A percentile compares a stretch with the other conserved stretches of the same genome.
These are phyloP conservation scores for Oreonectes daqikongensis DNA, from an alignment of 2,797 vertebrate genomes.

Conservation along the genomic window DNA sequence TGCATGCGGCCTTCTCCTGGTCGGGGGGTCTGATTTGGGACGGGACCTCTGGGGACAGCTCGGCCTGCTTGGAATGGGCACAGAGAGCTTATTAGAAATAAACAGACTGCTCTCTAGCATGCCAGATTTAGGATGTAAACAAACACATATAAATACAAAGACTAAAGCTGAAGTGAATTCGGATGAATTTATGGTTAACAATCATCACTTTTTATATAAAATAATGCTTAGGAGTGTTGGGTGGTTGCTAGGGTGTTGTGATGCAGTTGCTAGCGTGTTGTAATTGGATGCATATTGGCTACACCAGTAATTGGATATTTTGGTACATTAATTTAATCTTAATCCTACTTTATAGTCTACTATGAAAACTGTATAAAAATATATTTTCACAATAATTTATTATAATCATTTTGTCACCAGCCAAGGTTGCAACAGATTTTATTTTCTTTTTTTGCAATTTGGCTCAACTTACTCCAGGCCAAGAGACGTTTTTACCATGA, in stretches of 20 bases:
- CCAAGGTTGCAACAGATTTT: background rate
- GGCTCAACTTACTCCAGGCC: background rate
- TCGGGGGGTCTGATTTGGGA: slow-evolving; percentile 29
- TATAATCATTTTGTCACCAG: background rate
- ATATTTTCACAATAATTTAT: no score
- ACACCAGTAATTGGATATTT: background rate
- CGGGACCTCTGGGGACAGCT: slow-evolving; percentile 24
- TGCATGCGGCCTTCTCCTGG: slow-evolving; percentile 4
- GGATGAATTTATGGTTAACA: slow-evolving; percentile 6
- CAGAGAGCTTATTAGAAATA: slow-evolving; percentile 46
- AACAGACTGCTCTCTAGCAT: slow-evolving; percentile 46
- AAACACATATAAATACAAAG: slow-evolving; percentile 33
- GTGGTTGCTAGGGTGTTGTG: background rate
- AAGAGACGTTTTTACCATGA: background rate
- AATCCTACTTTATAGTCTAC: background rate
- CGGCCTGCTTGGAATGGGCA: slow-evolving; percentile 19
- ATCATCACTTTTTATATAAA: background rate
- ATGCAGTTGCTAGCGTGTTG: background rate
- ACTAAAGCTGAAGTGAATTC: slow-evolving; percentile 58
- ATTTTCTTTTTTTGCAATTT: background rate
- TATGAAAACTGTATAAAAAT: background rate
- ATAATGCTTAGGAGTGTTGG: background rate
- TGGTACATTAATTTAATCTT: background rate
- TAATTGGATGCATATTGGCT: background rate
- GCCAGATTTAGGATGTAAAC: slow-evolving; percentile 32